These are phyloP conservation scores for Sebastes fasciatus DNA, from an alignment of 2,113 vertebrate genomes.

Conservation along the genomic window DNA sequence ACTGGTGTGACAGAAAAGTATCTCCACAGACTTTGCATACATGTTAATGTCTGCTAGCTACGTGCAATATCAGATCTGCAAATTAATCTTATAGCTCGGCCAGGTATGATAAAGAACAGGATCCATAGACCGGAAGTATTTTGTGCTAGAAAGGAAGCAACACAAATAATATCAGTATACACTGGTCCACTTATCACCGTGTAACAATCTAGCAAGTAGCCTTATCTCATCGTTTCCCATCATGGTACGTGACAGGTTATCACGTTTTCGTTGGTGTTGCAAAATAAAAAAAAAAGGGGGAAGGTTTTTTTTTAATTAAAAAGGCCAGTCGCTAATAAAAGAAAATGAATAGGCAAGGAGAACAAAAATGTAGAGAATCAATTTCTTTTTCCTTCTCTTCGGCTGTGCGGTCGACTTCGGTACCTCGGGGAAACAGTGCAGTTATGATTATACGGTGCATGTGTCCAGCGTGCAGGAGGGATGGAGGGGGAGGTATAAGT, in stretches of 20 bases:
- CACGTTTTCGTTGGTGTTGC: constrained; percentile 35
- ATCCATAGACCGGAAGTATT: constrained; percentile 49
- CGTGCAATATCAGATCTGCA: not conserved
- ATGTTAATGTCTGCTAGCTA: not conserved
- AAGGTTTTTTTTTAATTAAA: constrained; percentile 16
- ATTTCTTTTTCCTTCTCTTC: constrained; percentile 37
- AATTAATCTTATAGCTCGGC: constrained; percentile 39
- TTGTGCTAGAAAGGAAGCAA: constrained; percentile 64
- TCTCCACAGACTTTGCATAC: not conserved
- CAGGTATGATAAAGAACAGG: constrained; percentile 70
- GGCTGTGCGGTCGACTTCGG: constrained; percentile 17
- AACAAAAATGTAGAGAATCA: constrained; percentile 17
- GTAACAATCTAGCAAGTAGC: constrained; percentile 45
- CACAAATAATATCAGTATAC: constrained; percentile 21
- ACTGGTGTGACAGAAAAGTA: not conserved
- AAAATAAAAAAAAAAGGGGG: constrained; percentile 21
- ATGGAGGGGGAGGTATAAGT: constrained; percentile 58
- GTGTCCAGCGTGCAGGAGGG: constrained; percentile 57
- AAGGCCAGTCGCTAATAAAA: not conserved
- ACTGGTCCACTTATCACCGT: constrained; percentile 48
- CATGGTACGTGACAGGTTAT: constrained; percentile 43
- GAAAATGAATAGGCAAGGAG: constrained; percentile 16
- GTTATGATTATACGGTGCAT: constrained; percentile 60
- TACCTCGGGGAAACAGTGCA: constrained; percentile 50
- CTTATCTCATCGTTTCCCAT: constrained; percentile 51